Evolutionary conservation across 1,140 invertebrate genomes (phyloP), one percentile per base, ranked within the genome.

Genomic region (Mamestra configurata): DNA sequence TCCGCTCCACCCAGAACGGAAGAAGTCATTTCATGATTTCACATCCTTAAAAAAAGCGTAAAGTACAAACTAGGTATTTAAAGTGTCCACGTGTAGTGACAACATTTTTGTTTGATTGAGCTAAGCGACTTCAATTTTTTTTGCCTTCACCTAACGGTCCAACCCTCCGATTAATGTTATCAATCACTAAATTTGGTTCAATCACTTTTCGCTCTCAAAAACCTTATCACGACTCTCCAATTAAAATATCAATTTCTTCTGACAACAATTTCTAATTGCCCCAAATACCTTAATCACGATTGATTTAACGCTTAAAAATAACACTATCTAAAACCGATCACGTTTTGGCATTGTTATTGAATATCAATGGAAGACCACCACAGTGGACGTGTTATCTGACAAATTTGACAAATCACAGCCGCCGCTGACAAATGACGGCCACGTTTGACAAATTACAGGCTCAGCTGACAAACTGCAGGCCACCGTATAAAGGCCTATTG

Each of bases 351-450:
- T 57, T 57, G 22, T 57, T 20, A 66, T 40, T 3, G 0, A 66
- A 40, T n/a, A 75, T 61, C 53, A 61, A 49, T 31, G 27, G 18
- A 40, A 22, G 73, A 76, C 73, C 73, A 80, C 71, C 77, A n/a
- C 73, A 72, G 82, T 83, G 61, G 84, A 15, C 46, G 1, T n/a
- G 51, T 77, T 84, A 83, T 82, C 83, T 71, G 84, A 86, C 83
- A 86, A 84, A 76, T 82, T 86, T 89, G 86, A 87, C 84, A 87
- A 89, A 87, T 86, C 77, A 80, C 72, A 55, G 46, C 75, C 80
- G 77, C 37, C 46, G 73, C 51, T 85, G 86, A 88, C 84, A 85
- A 86, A 89, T 86, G 27, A 77, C 64, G 40, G 72, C 61, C 49
- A 61, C 78, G 61, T 76, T 76, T 76, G 73, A 76, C 73, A 76